These are phyloP conservation scores for Plotosus lineatus DNA, from an alignment of 2,113 vertebrate species.

Conservation along the genomic window DNA sequence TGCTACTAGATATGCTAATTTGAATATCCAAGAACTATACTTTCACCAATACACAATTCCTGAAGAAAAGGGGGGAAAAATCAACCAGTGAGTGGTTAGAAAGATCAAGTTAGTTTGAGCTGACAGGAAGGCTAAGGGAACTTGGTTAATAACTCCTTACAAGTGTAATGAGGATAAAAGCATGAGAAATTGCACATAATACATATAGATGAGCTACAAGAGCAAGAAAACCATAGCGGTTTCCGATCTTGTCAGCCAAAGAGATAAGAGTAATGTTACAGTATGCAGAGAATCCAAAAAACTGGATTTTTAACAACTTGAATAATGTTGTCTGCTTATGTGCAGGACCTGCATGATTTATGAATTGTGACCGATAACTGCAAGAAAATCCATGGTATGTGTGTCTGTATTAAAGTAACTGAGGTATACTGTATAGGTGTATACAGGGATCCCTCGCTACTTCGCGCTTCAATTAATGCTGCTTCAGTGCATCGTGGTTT, in stretches of 20 bases:
- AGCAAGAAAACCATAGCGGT: neutral
- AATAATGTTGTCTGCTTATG: neutral
- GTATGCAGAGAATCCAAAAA: neutral
- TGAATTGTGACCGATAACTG: too few relatives aligned
- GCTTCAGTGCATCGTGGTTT: too few relatives aligned
- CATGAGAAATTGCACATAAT: neutral
- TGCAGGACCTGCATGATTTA: neutral
- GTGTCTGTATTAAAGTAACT: too few relatives aligned
- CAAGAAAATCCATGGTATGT: too few relatives aligned
- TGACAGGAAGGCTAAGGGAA: neutral
- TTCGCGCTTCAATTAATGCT: too few relatives aligned
- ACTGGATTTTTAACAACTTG: neutral
- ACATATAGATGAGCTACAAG: neutral
- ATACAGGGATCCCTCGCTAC: too few relatives aligned
- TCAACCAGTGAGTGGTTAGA: too few relatives aligned
- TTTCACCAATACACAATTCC: neutral
- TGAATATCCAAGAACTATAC: neutral
- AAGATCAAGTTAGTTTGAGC: neutral
- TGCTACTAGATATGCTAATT: neutral
- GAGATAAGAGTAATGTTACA: neutral
- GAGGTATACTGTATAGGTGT: too few relatives aligned
- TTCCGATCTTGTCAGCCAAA: neutral
- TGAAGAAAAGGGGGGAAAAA: neutral
- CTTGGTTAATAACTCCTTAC: neutral
- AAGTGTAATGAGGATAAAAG: neutral